Conservation (phyloP, 2,797 vertebrate genomes). For the Acomys russatus region DNA sequence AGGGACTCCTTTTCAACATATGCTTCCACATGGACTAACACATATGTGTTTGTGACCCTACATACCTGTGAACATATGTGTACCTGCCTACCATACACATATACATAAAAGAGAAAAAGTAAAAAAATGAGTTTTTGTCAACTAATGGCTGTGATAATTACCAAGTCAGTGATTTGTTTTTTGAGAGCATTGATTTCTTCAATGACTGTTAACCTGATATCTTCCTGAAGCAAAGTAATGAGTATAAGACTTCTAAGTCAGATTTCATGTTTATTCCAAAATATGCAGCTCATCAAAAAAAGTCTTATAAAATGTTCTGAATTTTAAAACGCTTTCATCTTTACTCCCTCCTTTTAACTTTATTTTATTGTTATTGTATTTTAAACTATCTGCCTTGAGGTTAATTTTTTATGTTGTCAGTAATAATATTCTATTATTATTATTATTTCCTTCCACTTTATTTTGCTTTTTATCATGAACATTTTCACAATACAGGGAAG, state of each 20-base stretch:
- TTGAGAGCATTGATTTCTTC: not conserved
- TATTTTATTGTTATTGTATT: conserved; percentile 18
- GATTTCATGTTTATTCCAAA: conserved; percentile 37
- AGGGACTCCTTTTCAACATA: not conserved
- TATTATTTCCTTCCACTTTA: conserved; percentile 16
- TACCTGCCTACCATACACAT: not conserved
- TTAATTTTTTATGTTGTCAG: conserved; percentile 27
- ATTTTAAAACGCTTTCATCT: conserved; percentile 7
- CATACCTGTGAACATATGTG: not conserved
- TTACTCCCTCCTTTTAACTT: not conserved
- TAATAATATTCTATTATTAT: not conserved
- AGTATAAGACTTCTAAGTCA: conserved; percentile 17
- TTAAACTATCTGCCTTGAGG: not conserved
- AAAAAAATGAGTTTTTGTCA: not conserved
- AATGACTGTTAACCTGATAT: not conserved
- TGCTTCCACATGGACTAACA: not conserved
- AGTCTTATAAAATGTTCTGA: not conserved
- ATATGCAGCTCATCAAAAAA: not conserved
- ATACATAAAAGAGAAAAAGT: not conserved
- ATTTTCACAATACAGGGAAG: not conserved
- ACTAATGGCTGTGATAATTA: not conserved
- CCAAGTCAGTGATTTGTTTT: not conserved
- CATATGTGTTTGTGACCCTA: not conserved
- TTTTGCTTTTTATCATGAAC: conserved; percentile 39
- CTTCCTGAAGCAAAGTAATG: conserved; percentile 20